phyloP scores from a whole-genome alignment of 2,113 vertebrate genomes.

The Dunckerocampus dactyliophorus region DNA sequence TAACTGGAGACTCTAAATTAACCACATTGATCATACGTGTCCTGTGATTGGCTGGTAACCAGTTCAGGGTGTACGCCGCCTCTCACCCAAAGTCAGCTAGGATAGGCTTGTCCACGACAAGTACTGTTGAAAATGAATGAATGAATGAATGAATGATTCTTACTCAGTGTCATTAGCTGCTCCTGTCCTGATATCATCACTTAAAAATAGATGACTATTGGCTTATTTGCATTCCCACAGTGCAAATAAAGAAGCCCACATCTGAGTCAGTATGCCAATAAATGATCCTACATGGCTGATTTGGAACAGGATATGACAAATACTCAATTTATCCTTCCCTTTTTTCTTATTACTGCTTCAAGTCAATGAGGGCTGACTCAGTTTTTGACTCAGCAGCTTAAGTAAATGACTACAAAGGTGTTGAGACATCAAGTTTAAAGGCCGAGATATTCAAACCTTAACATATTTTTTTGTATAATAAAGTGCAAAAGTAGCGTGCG shows the following conservation, averaged over 20 bases:
- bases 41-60: too few relatives aligned
- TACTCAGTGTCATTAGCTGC: not conserved
- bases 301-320: constrained; percentile 1
- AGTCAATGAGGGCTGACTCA: constrained; percentile 4
- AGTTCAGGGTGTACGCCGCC: too few relatives aligned
- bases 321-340: not conserved
- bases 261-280: not conserved
- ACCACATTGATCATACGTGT: too few relatives aligned
- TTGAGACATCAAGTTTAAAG: not conserved
- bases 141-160: too few relatives aligned
- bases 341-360: not conserved
- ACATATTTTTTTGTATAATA: not conserved
- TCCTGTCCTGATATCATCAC: too few relatives aligned
- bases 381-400: constrained; percentile 4
- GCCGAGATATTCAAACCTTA: not conserved
- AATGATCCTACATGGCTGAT: not conserved
- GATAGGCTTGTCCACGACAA: not conserved
- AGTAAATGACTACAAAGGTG: constrained; percentile 1
- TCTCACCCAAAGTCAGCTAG: too few relatives aligned
- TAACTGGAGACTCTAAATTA: too few relatives aligned
- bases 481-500: not conserved
- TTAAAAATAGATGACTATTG: not conserved
- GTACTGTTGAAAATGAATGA: too few relatives aligned
- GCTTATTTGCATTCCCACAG: not conserved
- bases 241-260: not conserved